Evolutionary conservation across 2,888 invertebrate genomes (phyloP).

Genomic region (Parthenolecanium corni): DNA sequence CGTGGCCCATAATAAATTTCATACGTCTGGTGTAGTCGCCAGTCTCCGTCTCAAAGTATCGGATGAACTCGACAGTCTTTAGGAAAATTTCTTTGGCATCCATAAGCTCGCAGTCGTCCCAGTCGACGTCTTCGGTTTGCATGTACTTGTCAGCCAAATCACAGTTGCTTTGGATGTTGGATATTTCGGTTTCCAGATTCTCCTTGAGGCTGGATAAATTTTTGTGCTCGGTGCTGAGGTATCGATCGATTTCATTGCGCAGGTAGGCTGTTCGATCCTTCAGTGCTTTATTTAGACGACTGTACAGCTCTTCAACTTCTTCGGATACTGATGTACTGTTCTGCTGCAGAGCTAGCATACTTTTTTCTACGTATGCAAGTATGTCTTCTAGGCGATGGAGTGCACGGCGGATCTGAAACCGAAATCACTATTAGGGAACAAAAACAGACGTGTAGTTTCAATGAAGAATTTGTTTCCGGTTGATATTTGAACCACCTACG

Average conservation of each 20-base stretch:
- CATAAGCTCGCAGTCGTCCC: constrained; percentile 86
- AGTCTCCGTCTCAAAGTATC: constrained; percentile 88
- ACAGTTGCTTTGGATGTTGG: constrained; percentile 91
- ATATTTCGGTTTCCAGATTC: constrained; percentile 85
- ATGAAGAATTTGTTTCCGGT: too few species aligned
- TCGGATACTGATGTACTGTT: constrained; percentile 83
- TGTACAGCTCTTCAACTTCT: constrained; percentile 86
- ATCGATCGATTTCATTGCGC: constrained; percentile 82
- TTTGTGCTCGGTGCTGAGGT: constrained; percentile 74
- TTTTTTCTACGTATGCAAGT: constrained; percentile 71
- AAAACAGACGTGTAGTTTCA: not conserved
- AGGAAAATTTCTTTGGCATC: constrained; percentile 93
- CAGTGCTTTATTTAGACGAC: constrained; percentile 72
- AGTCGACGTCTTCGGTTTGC: constrained; percentile 62
- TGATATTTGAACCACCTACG: too few species aligned
- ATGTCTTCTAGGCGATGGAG: constrained; percentile 81
- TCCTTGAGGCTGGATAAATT: constrained; percentile 78
- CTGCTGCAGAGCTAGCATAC: constrained; percentile 71
- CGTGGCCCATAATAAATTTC: constrained; percentile 76
- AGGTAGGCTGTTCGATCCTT: constrained; percentile 81
- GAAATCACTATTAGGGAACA: not conserved
- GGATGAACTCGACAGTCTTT: constrained; percentile 85
- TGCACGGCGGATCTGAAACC: constrained; percentile 56
- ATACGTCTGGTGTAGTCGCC: constrained; percentile 77
- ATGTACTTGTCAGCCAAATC: constrained; percentile 91